These are phyloP conservation scores for Boloria euphrosyne DNA, from an alignment of 2,888 invertebrate genomes.

Conservation along the genomic window DNA sequence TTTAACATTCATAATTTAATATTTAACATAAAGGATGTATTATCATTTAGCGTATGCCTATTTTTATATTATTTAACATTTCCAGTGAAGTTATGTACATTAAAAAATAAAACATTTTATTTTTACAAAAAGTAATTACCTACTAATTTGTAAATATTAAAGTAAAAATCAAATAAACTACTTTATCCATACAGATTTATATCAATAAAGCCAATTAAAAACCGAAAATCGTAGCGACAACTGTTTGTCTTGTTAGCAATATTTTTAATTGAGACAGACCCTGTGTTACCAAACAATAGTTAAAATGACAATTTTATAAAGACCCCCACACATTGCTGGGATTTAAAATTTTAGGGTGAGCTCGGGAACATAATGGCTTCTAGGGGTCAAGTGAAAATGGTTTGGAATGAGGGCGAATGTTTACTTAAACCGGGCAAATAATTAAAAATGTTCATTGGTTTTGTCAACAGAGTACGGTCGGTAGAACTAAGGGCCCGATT, in stretches of 20 bases:
- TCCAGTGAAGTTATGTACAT: too few relatives aligned
- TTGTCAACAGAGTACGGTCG: conserved; percentile 71
- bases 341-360: conserved; percentile 26
- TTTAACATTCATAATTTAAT: too few relatives aligned
- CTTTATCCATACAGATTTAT: conserved; percentile 59
- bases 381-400: conserved; percentile 54
- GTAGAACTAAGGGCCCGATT: conserved; percentile 61
- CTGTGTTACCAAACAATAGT: conserved; percentile 71
- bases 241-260: conserved; percentile 78
- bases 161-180: conserved; percentile 43
- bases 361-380: conserved; percentile 32
- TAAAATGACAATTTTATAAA: conserved; percentile 48
- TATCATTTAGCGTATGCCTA: too few relatives aligned
- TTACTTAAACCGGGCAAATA: conserved; percentile 76
- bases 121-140: not conserved
- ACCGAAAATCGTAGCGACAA: conserved; percentile 66
- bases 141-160: not conserved
- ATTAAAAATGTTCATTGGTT: conserved; percentile 81
- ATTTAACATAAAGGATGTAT: too few relatives aligned
- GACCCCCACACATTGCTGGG: conserved; percentile 44
- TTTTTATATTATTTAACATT: too few relatives aligned
- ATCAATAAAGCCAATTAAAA: conserved; percentile 77
- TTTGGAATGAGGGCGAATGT: conserved; percentile 64
- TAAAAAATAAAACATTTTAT: not conserved
- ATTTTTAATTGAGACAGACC: conserved; percentile 79